Conservation (phyloP, 2,797 vertebrate genomes). For the Holocentrus rufus region DNA sequence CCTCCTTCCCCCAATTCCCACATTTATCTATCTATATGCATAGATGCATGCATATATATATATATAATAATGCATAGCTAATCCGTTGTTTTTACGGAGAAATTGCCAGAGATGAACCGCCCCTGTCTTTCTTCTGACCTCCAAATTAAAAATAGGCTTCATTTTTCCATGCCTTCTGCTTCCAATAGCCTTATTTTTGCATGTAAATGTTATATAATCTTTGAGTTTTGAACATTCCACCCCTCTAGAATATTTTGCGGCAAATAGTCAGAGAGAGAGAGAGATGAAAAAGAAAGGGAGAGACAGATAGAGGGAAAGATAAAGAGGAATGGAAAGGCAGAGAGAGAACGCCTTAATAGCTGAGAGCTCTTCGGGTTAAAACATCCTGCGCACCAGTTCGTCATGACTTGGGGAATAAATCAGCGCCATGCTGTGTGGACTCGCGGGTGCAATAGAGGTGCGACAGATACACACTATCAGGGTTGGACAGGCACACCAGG, state of each 20-base stretch:
- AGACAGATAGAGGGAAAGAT: neutral
- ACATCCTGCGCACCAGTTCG: constrained; percentile 12
- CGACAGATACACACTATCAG: constrained; percentile 31
- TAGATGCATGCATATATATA: too few relatives aligned
- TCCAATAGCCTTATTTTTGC: neutral
- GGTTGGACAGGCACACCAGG: constrained; percentile 32
- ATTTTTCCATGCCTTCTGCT: neutral
- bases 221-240: neutral
- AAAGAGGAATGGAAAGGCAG: neutral
- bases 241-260: neutral
- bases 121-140: neutral
- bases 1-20: neutral
- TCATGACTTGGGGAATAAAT: constrained; percentile 40
- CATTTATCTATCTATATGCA: neutral
- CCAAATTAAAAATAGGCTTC: neutral
- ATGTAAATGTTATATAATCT: neutral
- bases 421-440: constrained; percentile 22
- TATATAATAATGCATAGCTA: too few relatives aligned
- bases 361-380: constrained; percentile 29
- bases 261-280: neutral
- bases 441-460: constrained; percentile 25
- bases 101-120: too few relatives aligned
- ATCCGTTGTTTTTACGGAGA: too few relatives aligned
- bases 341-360: neutral
- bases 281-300: neutral